A percentile compares a stretch with the other conserved stretches of the same genome.
Evolutionary conservation across 92 coral and sea anemone species (phyloP).

Genomic region (Micromussa lordhowensis): DNA sequence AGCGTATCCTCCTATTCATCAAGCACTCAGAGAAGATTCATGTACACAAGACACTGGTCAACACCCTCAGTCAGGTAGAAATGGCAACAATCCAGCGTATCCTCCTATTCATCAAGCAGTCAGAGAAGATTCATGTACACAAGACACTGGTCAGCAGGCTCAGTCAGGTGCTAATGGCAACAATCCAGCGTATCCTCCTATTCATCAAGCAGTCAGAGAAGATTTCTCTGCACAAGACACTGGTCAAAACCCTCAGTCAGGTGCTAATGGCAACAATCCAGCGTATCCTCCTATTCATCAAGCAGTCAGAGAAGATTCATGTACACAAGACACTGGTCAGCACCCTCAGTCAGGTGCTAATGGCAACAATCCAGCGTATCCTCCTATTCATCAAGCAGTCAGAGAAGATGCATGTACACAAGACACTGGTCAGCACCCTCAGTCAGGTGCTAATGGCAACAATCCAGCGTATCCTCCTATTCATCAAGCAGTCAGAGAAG

Average conservation of each 20-base stretch:
- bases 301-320: slow-evolving; percentile 1
- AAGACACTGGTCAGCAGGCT: not conserved
- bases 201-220: not conserved
- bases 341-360: not conserved
- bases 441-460: not conserved
- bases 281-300: not conserved
- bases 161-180: not conserved
- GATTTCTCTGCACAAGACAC: not conserved
- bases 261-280: not conserved
- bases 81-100: not conserved
- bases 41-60: no score
- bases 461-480: slow-evolving; percentile 28
- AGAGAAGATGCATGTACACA: not conserved
- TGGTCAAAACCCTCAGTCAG: not conserved
- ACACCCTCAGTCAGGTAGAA: not conserved
- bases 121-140: not conserved
- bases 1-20: not conserved
- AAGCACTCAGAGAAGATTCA: not conserved
- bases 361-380: slow-evolving; percentile 5
- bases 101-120: not conserved
- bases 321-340: not conserved
- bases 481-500: not conserved
- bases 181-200: slow-evolving; percentile 34
- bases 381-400: slow-evolving; percentile 22
- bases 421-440: not conserved